Base-by-base conservation (phyloP, 30 jellyfish, hydroid and myxozoan genomes). In the Hydractinia symbiolongicarpus region DNA sequence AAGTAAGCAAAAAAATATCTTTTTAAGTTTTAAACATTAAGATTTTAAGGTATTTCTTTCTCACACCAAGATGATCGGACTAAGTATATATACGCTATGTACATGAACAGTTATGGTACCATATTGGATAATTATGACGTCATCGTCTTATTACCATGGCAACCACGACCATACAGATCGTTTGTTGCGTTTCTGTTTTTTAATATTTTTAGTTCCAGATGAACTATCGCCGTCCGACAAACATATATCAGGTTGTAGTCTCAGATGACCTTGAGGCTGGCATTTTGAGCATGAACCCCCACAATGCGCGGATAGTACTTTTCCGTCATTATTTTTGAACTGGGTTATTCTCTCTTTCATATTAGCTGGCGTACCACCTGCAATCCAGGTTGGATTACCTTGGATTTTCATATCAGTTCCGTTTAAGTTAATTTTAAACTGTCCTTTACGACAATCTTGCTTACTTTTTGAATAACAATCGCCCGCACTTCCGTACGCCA, bases 241-340 rank as follows among this genome's bases (percentile, higher is more conserved):
- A 70, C 97, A 90, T 49, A 85, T 50, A 54, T 90, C 94, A 4
- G 97, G 95, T 79, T 62, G 53, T 76, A 90, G 54, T 49, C 90
- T 90, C 30, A 90, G 90, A 54, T 79, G 85, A 8, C 80, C 95
- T 15, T 60, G 82, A 54, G 97, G 97, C 87, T 86, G 81, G 62
- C 97, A 90, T 67, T 85, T 88, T 9, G 97, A 83, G 79, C 97
- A 90, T 14, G 97, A 90, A 6, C 97, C 97, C 21, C 97, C 97
- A 69, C 97, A 90, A 40, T 86, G 87, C 8, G 97, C 97, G 4
- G 94, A 77, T 14, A 85, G 86, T 7, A 76, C 90, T 53, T 77
- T 86, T 14, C 79, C 60, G 44, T 85, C 89, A 4, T 93, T 82
- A 5, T 72, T 75, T 62, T 86, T 79, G 68, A 90, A 90, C 77